phyloP scores from a whole-genome alignment of 2,888 invertebrate genomes.

The Leptinotarsa haldemani region DNA sequence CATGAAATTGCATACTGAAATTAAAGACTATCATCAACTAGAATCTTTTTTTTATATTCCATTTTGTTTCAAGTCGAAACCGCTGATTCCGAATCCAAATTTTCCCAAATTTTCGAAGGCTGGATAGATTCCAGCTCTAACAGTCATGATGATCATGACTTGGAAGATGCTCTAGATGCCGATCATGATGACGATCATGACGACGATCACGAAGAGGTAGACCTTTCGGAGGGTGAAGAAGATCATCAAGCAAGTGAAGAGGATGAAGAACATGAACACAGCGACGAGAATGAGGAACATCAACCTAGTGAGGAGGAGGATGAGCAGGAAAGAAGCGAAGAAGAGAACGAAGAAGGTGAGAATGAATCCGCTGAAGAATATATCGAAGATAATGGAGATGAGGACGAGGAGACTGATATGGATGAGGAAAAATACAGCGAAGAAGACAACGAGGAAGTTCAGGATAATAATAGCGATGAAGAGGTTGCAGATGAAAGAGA shows the following conservation, averaged over 20 bases:
- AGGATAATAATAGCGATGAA: slow-evolving; percentile 43
- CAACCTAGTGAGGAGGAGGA: slow-evolving; percentile 48
- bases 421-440: slow-evolving; percentile 57
- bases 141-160: slow-evolving; percentile 51
- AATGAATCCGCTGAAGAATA: slow-evolving; percentile 57
- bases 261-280: slow-evolving; percentile 45
- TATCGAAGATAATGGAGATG: slow-evolving; percentile 56
- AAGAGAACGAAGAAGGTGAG: slow-evolving; percentile 25
- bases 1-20: too few species aligned
- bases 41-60: too few species aligned
- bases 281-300: slow-evolving; percentile 25
- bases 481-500: slow-evolving; percentile 52
- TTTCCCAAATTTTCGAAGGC: slow-evolving; percentile 81
- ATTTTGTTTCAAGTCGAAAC: slow-evolving; percentile 38
- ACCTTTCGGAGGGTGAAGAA: slow-evolving; percentile 31
- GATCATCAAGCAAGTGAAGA: slow-evolving; percentile 45
- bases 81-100: slow-evolving; percentile 69
- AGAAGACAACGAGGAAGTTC: slow-evolving; percentile 50
- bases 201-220: slow-evolving; percentile 49
- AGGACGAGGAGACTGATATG: slow-evolving; percentile 52
- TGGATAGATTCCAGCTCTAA: slow-evolving; percentile 77
- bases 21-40: too few species aligned
- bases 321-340: slow-evolving; percentile 35
- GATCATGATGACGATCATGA: slow-evolving; percentile 51
- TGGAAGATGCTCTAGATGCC: slow-evolving; percentile 59